Evolutionary conservation across 2,888 invertebrate genomes (phyloP).

Genomic region (Trichogramma dendrolimi): DNA sequence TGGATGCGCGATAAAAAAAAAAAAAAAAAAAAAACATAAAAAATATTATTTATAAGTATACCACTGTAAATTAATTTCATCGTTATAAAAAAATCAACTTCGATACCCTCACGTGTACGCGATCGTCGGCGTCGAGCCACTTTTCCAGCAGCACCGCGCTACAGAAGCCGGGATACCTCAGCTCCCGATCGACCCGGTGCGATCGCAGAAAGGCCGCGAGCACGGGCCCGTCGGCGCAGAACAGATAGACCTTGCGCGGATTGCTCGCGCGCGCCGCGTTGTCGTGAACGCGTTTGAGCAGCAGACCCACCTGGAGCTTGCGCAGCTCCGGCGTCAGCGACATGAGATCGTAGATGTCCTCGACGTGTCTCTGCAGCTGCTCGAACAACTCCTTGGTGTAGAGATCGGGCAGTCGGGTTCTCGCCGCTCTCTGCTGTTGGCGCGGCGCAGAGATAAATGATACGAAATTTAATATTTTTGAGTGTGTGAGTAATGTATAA

Average conservation of each 20-base stretch:
- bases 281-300: slow-evolving; percentile 31
- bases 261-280: slow-evolving; percentile 25
- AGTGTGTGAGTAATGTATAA: background rate
- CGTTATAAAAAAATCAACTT: background rate
- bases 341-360: slow-evolving; percentile 25
- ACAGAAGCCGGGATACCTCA: slow-evolving; percentile 30
- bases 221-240: slow-evolving; percentile 37
- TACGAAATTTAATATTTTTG: background rate
- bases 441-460: background rate
- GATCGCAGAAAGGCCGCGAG: slow-evolving; percentile 30
- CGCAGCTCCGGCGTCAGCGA: slow-evolving; percentile 29
- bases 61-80: too few species aligned
- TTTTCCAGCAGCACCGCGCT: slow-evolving; percentile 36
- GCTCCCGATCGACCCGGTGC: slow-evolving; percentile 27
- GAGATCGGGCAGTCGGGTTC: slow-evolving; percentile 33
- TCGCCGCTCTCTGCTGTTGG: slow-evolving; percentile 30
- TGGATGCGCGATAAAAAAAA: background rate
- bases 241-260: slow-evolving; percentile 37
- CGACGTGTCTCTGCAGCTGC: slow-evolving; percentile 16
- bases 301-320: slow-evolving; percentile 30
- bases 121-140: slow-evolving; percentile 21
- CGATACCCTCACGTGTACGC: slow-evolving; percentile 32
- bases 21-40: too few species aligned
- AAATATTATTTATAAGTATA: too few species aligned
- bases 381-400: slow-evolving; percentile 30